Base-by-base conservation (phyloP, 2,888 invertebrate genomes). In the Diadegma fenestrale region DNA sequence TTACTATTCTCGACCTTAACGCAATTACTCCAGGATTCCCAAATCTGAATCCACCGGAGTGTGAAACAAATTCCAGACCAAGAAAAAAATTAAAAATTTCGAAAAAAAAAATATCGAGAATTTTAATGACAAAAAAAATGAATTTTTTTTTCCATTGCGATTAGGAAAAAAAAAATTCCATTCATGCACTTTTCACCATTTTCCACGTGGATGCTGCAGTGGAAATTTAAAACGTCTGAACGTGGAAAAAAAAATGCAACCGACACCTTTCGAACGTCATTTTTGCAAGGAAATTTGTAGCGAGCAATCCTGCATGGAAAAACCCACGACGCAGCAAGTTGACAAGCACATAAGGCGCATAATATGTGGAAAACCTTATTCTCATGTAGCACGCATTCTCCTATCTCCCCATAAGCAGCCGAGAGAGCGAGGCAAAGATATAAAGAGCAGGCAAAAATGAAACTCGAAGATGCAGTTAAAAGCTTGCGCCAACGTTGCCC, bases 381-480 rank as follows among this genome's bases (percentile, higher is more conserved):
- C 66, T 61, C 72, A 41, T 58, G 43, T 43, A 77, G 45, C 54
- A 71, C 75, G 77, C 80, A 72, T 87, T 86, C 84, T 66, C 51
- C 43, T 41, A 51, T 71, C 64, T 71, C 64, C 54, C 41, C 19
- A 37, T 3, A 37, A 14, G 64, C 61, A 45, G 48, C 41, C 33
- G 76, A 80, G 79, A 79, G 64, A 64, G 64, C 12, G 12, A 37
- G n/a, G 33, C 37, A 64, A 22, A 41, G 64, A 19, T 19, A 12
- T 12, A 19, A 41, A 64, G 64, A 37, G n/a, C n/a, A n/a, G 66
- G 82, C 84, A 58, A 72, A 80, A 89, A 87, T 87, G 88, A 89
- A 89, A 89, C 87, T 63, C 87, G 87, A 89, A 91, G 87, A 87
- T 88, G 72, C 76, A 82, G 89, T 88, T 91, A 89, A 91, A 91